Evolutionary conservation across 2,113 vertebrate genomes (phyloP).

Genomic region (Pelecanus crispus): DNA sequence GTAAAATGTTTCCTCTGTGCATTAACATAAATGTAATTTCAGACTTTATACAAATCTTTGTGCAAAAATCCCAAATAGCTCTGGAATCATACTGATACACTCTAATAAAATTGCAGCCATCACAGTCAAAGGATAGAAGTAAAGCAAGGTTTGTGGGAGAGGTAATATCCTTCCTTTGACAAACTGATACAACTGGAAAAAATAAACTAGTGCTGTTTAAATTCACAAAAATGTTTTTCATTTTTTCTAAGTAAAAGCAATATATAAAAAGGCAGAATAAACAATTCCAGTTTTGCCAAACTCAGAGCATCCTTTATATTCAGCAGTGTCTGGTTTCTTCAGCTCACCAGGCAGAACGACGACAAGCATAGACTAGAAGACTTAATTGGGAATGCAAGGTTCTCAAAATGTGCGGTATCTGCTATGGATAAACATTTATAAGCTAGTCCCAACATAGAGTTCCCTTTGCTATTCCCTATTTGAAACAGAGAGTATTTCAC

Average conservation of each 20-base stretch:
- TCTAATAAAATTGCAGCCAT: background rate
- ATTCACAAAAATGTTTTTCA: background rate
- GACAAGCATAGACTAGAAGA: background rate
- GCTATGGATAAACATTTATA: background rate
- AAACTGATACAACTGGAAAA: background rate
- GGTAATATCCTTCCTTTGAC: background rate
- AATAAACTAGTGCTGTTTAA: background rate
- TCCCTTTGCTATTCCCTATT: background rate
- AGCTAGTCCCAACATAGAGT: background rate
- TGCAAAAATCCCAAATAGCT: background rate
- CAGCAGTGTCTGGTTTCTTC: background rate
- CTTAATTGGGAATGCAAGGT: background rate
- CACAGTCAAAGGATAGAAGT: background rate
- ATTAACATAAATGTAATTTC: conserved; percentile 50
- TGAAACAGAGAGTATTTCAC: background rate
- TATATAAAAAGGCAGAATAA: background rate
- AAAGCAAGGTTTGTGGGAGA: background rate
- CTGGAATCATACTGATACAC: background rate
- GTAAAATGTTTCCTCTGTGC: background rate
- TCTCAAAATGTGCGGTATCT: background rate
- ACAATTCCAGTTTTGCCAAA: background rate
- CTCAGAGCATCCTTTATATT: background rate
- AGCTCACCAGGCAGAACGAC: background rate
- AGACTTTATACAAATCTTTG: conserved; percentile 34
- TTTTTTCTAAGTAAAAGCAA: background rate